Evolutionary conservation across 2,888 invertebrate genomes (phyloP), one percentile per base, ranked within the genome.

Genomic region (Philhelius pedissequus): DNA sequence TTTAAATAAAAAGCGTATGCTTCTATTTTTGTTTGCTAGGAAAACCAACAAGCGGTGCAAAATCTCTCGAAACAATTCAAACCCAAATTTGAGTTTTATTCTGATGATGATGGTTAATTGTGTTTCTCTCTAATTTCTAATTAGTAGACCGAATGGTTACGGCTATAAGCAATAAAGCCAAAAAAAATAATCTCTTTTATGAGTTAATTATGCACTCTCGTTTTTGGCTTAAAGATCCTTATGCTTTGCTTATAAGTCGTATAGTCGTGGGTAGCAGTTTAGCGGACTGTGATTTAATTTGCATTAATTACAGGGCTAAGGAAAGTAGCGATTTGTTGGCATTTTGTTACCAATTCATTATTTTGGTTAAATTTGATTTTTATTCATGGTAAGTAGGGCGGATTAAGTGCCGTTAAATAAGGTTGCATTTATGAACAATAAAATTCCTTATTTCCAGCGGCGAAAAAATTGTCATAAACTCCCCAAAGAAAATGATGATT

Each of bases 221-320:
- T 30, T 18, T 54, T 58, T 45, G 32, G 54, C 32, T 52, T 52
- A 27, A 27, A 52, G 50, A 38, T 38, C 22, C 35, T n/a, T 22
- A 20, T 45, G 4, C 20, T 45, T n/a, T 45, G 43, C 8, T 5
- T 18, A 13, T 3, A 4, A 11, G 48, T 22, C 48, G 20, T 20
- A 48, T 22, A 6, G 48, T 22, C 48, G 13, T 48, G 13, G 48
- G 20, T 20, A 20, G 45, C 64, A 70, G 22, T 56, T 73, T 38
- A 71, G 82, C 50, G 78, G 54, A 62, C 54, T 82, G 79, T 71
- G 83, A 84, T 84, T 84, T 79, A 84, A 84, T 84, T 84, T 84
- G 83, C 83, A 84, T 84, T 79, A 84, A 84, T 84, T 79, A 54
- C 50, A 78, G 79, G 66, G 13, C 66, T 8, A 35, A 52, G 58